A percentile compares a stretch with the other conserved stretches of the same genome.
Evolutionary conservation across 2,888 invertebrate species (phyloP).

Genomic region (Yponomeuta sedellus): DNA sequence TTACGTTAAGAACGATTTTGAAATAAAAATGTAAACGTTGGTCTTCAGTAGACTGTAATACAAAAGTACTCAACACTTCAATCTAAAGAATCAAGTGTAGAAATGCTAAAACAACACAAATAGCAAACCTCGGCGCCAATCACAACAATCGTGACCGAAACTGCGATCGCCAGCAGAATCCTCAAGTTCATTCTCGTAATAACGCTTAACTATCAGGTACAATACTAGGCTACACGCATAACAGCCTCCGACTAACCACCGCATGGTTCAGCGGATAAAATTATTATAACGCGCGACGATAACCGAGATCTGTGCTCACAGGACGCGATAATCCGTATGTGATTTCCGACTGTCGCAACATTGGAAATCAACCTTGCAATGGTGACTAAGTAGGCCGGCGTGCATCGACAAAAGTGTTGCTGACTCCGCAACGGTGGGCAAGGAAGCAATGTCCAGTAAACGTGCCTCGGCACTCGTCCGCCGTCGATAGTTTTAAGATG

Average conservation of each 20-base stretch:
- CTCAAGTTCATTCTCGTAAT: slow-evolving; percentile 60
- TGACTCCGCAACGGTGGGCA: slow-evolving; percentile 17
- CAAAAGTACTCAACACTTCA: neutral
- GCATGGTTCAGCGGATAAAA: slow-evolving; percentile 33
- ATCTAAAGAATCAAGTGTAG: neutral
- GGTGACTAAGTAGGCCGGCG: slow-evolving; percentile 9
- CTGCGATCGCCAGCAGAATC: slow-evolving; percentile 33
- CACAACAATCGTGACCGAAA: slow-evolving; percentile 32
- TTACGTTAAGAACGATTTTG: too few species aligned
- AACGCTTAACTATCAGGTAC: slow-evolving; percentile 45
- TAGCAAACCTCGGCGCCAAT: slow-evolving; percentile 44
- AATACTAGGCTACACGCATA: slow-evolving; percentile 53
- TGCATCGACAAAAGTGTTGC: slow-evolving; percentile 31
- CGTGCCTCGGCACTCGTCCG: slow-evolving; percentile 35
- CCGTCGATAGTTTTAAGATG: slow-evolving; percentile 40
- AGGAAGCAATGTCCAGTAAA: slow-evolving; percentile 26
- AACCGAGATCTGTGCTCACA: neutral
- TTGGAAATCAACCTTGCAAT: slow-evolving; percentile 6
- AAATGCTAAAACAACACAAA: slow-evolving; percentile 19
- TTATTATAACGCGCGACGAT: slow-evolving; percentile 19
- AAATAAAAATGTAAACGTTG: too few species aligned
- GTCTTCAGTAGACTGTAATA: too few species aligned
- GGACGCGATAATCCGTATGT: neutral
- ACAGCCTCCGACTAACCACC: slow-evolving; percentile 48
- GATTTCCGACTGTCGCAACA: neutral